Evolutionary conservation across 1,140 invertebrate genomes (phyloP).

Genomic region (Charaxes varanes): DNA sequence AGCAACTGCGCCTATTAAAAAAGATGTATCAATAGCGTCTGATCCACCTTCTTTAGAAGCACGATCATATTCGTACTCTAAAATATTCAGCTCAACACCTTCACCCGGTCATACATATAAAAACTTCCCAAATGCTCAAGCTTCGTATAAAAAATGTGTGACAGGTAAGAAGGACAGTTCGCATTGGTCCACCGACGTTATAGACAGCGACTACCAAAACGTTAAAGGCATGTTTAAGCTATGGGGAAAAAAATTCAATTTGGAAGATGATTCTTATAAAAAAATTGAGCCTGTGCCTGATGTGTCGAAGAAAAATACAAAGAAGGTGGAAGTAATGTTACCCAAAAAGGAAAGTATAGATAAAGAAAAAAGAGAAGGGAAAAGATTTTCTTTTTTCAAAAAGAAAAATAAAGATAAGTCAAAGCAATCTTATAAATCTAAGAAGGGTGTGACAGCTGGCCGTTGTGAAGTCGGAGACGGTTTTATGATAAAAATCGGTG

Average conservation of each 20-base stretch:
- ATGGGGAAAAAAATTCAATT: constrained; percentile 50
- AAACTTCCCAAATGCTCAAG: not conserved
- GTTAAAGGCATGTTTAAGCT: constrained; percentile 52
- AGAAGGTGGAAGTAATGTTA: constrained; percentile 14
- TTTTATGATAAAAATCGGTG: constrained; percentile 38
- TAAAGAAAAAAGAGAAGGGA: constrained; percentile 36
- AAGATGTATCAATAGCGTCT: constrained; percentile 47
- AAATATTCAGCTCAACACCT: constrained; percentile 25
- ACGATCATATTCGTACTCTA: constrained; percentile 35
- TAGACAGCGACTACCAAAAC: constrained; percentile 32
- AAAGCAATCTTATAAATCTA: constrained; percentile 29
- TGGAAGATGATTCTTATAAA: constrained; percentile 33
- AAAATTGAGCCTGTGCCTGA: constrained; percentile 17
- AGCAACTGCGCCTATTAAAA: constrained; percentile 22
- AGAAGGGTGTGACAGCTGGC: constrained; percentile 41
- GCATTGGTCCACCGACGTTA: constrained; percentile 19
- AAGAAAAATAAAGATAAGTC: constrained; percentile 41
- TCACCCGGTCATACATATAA: constrained; percentile 16
- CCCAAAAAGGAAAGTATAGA: constrained; percentile 10
- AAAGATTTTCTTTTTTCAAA: constrained; percentile 47
- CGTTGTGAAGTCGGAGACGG: constrained; percentile 51
- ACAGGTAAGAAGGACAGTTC: constrained; percentile 15
- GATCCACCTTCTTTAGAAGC: constrained; percentile 47
- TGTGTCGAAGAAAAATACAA: constrained; percentile 15
- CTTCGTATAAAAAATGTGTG: constrained; percentile 11